Percentiles rank a stretch among this genome's conserved stretches.
Evolutionary conservation across 2,797 vertebrate species (phyloP).

Genomic region (Echiichthys vipera): DNA sequence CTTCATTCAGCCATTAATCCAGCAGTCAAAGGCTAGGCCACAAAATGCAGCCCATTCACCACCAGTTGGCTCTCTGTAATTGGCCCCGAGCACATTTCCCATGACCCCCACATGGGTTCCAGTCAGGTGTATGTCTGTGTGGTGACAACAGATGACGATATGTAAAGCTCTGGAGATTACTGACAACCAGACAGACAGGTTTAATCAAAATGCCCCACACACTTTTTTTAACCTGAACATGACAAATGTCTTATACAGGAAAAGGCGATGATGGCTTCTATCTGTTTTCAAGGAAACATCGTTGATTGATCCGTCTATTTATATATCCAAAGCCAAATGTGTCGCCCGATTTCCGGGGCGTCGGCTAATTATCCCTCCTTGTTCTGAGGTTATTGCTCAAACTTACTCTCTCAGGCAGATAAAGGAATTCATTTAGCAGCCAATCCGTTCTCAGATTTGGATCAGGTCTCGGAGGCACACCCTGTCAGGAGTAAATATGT

Average conservation of each 20-base stretch:
- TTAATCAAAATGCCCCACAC: slow-evolving; percentile 34
- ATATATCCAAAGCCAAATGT: slow-evolving; percentile 51
- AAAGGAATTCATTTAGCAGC: slow-evolving; percentile 82
- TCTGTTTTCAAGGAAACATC: slow-evolving; percentile 54
- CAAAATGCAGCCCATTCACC: slow-evolving; percentile 61
- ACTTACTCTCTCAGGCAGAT: slow-evolving; percentile 71
- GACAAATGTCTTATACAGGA: slow-evolving; percentile 38
- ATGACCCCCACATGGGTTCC: slow-evolving; percentile 61
- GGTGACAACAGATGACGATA: slow-evolving; percentile 61
- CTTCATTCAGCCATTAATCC: slow-evolving; percentile 55
- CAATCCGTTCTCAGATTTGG: slow-evolving; percentile 79
- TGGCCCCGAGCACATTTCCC: slow-evolving; percentile 68
- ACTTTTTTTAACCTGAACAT: too few species aligned
- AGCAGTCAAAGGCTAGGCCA: slow-evolving; percentile 70
- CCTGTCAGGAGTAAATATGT: slow-evolving; percentile 77
- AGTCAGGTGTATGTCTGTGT: slow-evolving; percentile 52
- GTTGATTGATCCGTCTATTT: slow-evolving; percentile 54
- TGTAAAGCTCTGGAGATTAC: slow-evolving; percentile 54
- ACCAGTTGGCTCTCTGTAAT: slow-evolving; percentile 77
- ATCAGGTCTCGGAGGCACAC: slow-evolving; percentile 75
- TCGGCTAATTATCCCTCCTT: slow-evolving; percentile 69
- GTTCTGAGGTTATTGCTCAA: slow-evolving; percentile 77
- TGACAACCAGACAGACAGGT: neutral
- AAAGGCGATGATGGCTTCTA: slow-evolving; percentile 21
- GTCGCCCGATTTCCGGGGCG: slow-evolving; percentile 19